phyloP scores from a whole-genome alignment of 1,140 invertebrate genomes.

The Notospermus geniculatus region DNA sequence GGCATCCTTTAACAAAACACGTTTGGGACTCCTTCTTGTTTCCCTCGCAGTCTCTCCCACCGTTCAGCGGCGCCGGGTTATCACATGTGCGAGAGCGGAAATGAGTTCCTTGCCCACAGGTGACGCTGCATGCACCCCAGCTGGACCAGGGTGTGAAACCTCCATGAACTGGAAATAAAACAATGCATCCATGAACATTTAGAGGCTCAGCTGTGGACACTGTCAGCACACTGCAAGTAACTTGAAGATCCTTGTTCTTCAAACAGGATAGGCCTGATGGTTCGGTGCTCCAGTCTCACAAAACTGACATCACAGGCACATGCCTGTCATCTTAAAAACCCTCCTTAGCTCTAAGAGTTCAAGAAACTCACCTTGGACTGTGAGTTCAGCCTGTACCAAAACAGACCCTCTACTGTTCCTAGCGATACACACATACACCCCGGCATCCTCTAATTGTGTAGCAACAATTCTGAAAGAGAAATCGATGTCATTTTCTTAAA shows the following conservation, averaged over 20 bases:
- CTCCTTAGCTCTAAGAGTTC: too few species aligned
- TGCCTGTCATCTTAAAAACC: too few species aligned
- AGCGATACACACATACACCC: slow-evolving; percentile 58
- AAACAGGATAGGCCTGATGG: too few species aligned
- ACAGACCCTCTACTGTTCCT: slow-evolving; percentile 51
- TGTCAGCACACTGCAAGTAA: too few species aligned
- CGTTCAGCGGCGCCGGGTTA: slow-evolving; percentile 57
- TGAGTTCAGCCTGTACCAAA: slow-evolving; percentile 43
- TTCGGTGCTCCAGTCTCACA: too few species aligned
- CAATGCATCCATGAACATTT: slow-evolving; percentile 2
- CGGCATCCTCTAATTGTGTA: slow-evolving; percentile 53
- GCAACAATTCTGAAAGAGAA: slow-evolving; percentile 49
- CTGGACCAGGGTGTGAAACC: slow-evolving; percentile 65
- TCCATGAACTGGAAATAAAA: slow-evolving; percentile 59
- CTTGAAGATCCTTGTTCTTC: too few species aligned
- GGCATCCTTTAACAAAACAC: slow-evolving; percentile 40
- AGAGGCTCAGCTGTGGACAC: too few species aligned
- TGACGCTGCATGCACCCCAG: slow-evolving; percentile 67
- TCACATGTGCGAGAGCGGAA: slow-evolving; percentile 64
- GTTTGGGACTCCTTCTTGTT: slow-evolving; percentile 25
- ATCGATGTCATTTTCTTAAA: too few species aligned
- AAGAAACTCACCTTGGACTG: slow-evolving; percentile 42
- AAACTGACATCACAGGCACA: too few species aligned
- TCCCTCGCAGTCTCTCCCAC: slow-evolving; percentile 42
- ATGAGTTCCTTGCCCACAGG: slow-evolving; percentile 66